Evolutionary conservation across 2,797 vertebrate species (phyloP).

Genomic region (Sebastes hubbsi): DNA sequence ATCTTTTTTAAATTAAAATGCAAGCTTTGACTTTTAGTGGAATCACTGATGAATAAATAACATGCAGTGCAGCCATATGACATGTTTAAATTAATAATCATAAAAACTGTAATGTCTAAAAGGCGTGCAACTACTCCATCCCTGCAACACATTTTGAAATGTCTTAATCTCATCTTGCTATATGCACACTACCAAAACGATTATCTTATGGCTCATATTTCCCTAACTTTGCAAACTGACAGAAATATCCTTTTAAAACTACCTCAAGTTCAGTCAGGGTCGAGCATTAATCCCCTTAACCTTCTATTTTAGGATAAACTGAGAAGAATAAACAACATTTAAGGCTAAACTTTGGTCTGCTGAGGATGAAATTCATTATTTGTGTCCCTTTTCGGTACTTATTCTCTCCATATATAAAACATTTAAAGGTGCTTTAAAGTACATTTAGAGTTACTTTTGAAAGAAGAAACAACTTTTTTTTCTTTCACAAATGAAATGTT

Average conservation of each 20-base stretch:
- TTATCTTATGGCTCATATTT: not conserved
- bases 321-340: not conserved
- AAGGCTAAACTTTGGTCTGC: not conserved
- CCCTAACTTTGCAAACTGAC: not conserved
- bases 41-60: not conserved
- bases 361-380: not conserved
- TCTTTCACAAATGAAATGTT: too few relatives aligned
- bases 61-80: not conserved
- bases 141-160: not conserved
- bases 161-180: not conserved
- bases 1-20: not conserved
- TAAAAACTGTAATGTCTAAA: not conserved
- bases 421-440: not conserved
- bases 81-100: not conserved
- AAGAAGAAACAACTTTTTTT: not conserved
- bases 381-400: not conserved
- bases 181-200: not conserved
- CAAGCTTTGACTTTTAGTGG: not conserved
- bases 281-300: not conserved
- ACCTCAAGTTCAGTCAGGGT: not conserved
- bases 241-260: not conserved
- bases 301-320: not conserved
- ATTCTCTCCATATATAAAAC: not conserved
- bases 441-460: not conserved
- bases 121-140: not conserved